Evolutionary conservation across 2,113 vertebrate genomes (phyloP), one percentile per base, ranked within the genome.

Genomic region (Pyrgilauda ruficollis): DNA sequence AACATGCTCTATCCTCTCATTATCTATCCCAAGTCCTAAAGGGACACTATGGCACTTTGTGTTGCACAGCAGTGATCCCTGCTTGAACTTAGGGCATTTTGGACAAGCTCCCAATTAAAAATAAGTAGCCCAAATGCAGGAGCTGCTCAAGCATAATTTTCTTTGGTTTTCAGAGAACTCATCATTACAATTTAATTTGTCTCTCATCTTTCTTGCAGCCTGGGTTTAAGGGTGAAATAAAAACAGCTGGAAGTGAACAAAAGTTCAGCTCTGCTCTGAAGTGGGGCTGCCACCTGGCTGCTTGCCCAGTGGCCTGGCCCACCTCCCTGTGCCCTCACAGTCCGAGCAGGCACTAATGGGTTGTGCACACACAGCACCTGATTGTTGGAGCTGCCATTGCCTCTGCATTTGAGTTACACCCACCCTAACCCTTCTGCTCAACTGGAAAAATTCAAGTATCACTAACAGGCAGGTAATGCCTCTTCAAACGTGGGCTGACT

Each of bases 71-170:
- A 90, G 72, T 27, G 41, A 96, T 97, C 52, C 64, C 76, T 68
- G 68, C 53, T 61, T 89, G 68, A 95, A 96, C 92, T 83, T 56
- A 37, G 52, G 73, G 44, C 41, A 89, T 61, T 66, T 73, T 68
- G 76, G 92, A 89, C 56, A 78, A 84, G 81, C 49, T 95, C 64
- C 85, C 76, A 92, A 89, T 88, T 86, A 89, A 94, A 94, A 95
- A 87, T 62, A 69, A 95, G 93, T 24, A 68, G 69, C 61, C 58
- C 19, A 61, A 94, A 86, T 2, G 37, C 86, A 89, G 72, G 52
- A 94, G 66, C 85, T 68, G 72, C 83, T 94, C 84, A 73, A 59
- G 78, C 70, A 43, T 15, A n/a, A 47, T 56, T 94, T 89, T 87
- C 52, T 73, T 91, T 75, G 68, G 79, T 79, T 94, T 64, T 61